Evolutionary conservation across 2,888 invertebrate species (phyloP).

Genomic region (Daptonema setosum): DNA sequence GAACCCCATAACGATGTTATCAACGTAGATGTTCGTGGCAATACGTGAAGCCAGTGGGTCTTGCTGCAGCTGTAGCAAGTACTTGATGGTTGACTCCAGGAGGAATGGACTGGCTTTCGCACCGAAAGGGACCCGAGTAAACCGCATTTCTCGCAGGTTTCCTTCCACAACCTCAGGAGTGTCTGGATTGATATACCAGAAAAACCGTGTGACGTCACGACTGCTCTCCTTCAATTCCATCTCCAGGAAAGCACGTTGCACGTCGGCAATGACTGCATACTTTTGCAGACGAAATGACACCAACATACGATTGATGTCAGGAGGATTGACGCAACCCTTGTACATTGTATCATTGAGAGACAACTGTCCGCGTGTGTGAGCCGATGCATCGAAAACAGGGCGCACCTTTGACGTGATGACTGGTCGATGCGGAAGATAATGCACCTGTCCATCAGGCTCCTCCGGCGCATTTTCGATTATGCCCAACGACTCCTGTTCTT

Average conservation of each 20-base stretch:
- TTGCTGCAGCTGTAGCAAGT: slow-evolving; percentile 6
- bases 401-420: slow-evolving; percentile 12
- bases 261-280: slow-evolving; percentile 6
- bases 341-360: slow-evolving; percentile 12
- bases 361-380: neutral
- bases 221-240: slow-evolving; percentile 6
- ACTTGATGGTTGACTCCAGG: slow-evolving; percentile 8
- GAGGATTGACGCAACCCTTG: slow-evolving; percentile 10
- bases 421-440: slow-evolving; percentile 12
- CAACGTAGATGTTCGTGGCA: slow-evolving; percentile 11
- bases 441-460: neutral
- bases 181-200: slow-evolving; percentile 9
- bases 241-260: slow-evolving; percentile 12
- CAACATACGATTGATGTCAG: slow-evolving; percentile 9
- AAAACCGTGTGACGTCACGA: slow-evolving; percentile 8
- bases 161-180: slow-evolving; percentile 1
- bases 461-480: neutral
- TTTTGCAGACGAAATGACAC: slow-evolving; percentile 7
- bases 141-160: slow-evolving; percentile 9
- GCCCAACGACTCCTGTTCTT: no score
- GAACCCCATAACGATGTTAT: slow-evolving; percentile 10
- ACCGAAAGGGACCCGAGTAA: slow-evolving; percentile 10
- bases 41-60: slow-evolving; percentile 4
- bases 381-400: slow-evolving; percentile 14
- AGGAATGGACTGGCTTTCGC: slow-evolving; percentile 10